A percentile compares a stretch with the other conserved stretches of the same genome.
These are phyloP conservation scores for Parauchenoglanis punctatus DNA, from an alignment of 2,797 vertebrate genomes.

Conservation along the genomic window DNA sequence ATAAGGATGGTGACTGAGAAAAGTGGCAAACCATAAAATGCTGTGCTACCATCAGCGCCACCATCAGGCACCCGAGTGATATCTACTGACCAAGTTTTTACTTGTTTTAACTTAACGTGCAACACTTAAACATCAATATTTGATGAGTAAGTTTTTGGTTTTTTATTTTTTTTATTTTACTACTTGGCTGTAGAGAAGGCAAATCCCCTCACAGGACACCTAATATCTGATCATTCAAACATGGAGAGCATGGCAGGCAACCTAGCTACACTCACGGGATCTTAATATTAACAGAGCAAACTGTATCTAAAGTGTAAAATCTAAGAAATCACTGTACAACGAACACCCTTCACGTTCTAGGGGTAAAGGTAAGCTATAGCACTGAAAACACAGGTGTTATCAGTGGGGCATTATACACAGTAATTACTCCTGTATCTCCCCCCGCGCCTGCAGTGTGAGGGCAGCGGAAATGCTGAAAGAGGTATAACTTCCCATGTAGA, in stretches of 20 bases:
- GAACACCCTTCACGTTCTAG: constrained; percentile 24
- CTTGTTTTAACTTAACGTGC: not conserved
- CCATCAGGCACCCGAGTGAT: not conserved
- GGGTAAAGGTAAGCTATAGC: constrained; percentile 6
- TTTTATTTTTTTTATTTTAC: not conserved
- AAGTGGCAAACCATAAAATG: not conserved
- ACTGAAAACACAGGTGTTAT: constrained; percentile 53
- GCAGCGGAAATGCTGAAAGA: constrained; percentile 59
- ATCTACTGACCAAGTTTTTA: not conserved
- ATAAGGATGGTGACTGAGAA: not conserved
- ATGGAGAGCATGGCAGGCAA: not conserved
- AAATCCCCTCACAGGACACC: not conserved
- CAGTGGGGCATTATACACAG: constrained; percentile 53
- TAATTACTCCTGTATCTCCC: constrained; percentile 61
- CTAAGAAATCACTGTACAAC: not conserved
- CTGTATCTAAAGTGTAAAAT: not conserved
- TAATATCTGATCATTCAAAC: not conserved
- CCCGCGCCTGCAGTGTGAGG: constrained; percentile 55
- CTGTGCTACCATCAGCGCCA: not conserved
- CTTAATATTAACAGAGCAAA: not conserved
- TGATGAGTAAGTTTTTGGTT: not conserved
- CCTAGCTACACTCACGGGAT: not conserved
- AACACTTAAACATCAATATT: not conserved
- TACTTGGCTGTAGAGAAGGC: not conserved
- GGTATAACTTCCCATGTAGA: constrained; percentile 67